These are phyloP conservation scores for Argyresthia goedartella DNA, from an alignment of 2,888 invertebrate genomes.

Conservation along the genomic window DNA sequence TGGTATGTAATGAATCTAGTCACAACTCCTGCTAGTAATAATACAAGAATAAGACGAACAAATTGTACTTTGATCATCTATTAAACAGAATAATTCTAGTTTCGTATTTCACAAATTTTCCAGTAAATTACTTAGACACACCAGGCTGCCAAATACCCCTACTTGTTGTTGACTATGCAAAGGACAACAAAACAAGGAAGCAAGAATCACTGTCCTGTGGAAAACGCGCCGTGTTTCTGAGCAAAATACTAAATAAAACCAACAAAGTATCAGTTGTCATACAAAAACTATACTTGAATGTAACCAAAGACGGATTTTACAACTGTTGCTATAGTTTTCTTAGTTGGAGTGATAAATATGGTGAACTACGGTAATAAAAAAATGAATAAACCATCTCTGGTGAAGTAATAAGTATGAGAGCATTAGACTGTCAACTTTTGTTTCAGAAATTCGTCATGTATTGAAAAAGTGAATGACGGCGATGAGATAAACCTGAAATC, in stretches of 20 bases:
- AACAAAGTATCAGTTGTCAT: slow-evolving; percentile 31
- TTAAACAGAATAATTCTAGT: too few species aligned
- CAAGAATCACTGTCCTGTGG: slow-evolving; percentile 28
- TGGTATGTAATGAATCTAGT: too few species aligned
- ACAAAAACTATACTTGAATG: neutral
- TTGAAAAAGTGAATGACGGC: slow-evolving; percentile 24
- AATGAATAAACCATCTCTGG: slow-evolving; percentile 7
- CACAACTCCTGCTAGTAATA: too few species aligned
- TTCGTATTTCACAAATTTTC: too few species aligned
- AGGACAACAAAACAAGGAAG: slow-evolving; percentile 13
- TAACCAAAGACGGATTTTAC: slow-evolving; percentile 20
- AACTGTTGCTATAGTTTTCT: slow-evolving; percentile 45
- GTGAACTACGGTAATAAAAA: neutral
- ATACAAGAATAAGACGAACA: too few species aligned
- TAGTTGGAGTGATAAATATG: slow-evolving; percentile 8
- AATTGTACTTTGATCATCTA: too few species aligned
- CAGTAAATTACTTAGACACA: slow-evolving; percentile 36
- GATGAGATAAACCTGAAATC: slow-evolving; percentile 29
- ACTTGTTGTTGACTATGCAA: slow-evolving; percentile 26
- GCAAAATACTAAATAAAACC: slow-evolving; percentile 22
- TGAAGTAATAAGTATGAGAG: slow-evolving; percentile 8
- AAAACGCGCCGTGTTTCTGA: slow-evolving; percentile 37
- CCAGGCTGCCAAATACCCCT: slow-evolving; percentile 47
- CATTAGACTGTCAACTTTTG: neutral
- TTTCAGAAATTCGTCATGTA: slow-evolving; percentile 41